These are phyloP conservation scores for Smutsia gigantea DNA, from an alignment of 2,797 vertebrate genomes.

Conservation along the genomic window DNA sequence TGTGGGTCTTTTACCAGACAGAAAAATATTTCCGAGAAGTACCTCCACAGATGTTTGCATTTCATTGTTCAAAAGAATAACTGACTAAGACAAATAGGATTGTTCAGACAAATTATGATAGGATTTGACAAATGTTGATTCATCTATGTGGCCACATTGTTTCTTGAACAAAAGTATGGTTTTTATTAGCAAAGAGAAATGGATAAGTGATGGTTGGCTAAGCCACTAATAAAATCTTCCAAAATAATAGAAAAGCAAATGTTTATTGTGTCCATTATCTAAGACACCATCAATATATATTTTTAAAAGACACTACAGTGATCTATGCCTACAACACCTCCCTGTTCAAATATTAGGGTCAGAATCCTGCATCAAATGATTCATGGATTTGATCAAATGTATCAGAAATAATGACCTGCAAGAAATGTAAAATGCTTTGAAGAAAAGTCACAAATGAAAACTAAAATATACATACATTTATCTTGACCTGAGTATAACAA, in stretches of 20 bases:
- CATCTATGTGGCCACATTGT: not conserved
- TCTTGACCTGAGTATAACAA: not conserved
- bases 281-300: not conserved
- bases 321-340: not conserved
- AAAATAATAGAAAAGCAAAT: not conserved
- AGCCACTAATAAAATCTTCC: not conserved
- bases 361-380: not conserved
- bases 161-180: not conserved
- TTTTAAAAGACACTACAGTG: not conserved
- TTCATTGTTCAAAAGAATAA: not conserved
- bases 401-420: not conserved
- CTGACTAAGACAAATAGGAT: not conserved
- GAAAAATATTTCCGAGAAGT: not conserved
- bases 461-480: not conserved
- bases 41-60: not conserved
- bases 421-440: not conserved
- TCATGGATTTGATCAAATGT: not conserved
- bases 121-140: not conserved
- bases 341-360: not conserved
- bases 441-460: conserved; percentile 27
- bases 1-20: not conserved
- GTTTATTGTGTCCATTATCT: not conserved
- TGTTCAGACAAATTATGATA: not conserved
- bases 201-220: not conserved
- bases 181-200: not conserved